These are phyloP conservation scores for Eidolon dupreanum DNA, from an alignment of 2,797 vertebrate species.

Conservation along the genomic window DNA sequence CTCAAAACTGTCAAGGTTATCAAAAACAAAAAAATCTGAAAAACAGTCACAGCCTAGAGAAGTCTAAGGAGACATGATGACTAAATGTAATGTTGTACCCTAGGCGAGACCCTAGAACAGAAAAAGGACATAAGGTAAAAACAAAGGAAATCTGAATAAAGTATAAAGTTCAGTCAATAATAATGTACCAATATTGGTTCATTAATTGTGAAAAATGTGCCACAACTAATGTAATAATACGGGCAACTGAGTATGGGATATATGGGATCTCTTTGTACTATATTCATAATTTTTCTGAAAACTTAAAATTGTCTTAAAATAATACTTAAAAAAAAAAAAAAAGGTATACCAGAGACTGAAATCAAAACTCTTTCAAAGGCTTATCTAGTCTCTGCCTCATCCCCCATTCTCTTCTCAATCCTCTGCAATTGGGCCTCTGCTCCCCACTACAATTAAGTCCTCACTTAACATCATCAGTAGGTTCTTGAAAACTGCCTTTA, in stretches of 20 bases:
- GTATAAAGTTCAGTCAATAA: background rate
- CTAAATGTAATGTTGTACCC: background rate
- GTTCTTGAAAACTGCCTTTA: background rate
- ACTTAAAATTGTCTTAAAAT: background rate
- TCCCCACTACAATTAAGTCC: background rate
- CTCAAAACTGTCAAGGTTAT: background rate
- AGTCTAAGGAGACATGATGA: background rate
- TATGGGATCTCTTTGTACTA: background rate
- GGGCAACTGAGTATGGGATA: background rate
- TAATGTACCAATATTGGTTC: background rate
- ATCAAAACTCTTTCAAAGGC: background rate
- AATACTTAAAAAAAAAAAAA: background rate
- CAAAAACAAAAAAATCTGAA: background rate
- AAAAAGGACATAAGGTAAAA: background rate
- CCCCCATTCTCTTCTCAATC: background rate
- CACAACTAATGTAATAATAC: background rate
- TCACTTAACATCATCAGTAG: background rate
- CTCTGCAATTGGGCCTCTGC: too few species aligned
- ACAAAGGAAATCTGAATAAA: background rate
- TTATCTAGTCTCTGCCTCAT: background rate
- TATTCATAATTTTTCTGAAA: background rate
- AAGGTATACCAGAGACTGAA: background rate
- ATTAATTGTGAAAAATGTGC: background rate
- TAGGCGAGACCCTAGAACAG: background rate
- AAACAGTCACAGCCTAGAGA: background rate